phyloP scores from a whole-genome alignment of 2,113 vertebrate species.

The Eptesicus fuscus region DNA sequence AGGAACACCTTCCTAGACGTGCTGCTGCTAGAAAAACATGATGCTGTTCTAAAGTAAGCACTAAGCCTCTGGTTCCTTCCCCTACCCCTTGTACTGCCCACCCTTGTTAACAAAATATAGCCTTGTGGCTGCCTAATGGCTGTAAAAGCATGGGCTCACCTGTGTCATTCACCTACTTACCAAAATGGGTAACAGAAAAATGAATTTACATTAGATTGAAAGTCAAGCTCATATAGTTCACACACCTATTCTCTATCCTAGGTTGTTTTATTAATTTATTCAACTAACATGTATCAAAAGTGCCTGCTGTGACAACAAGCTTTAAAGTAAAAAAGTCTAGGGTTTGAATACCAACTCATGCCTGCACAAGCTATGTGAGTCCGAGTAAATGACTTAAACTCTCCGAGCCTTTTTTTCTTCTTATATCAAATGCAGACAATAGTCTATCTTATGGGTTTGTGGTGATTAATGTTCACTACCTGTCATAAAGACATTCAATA shows the following conservation, averaged over 20 bases:
- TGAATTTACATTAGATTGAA: background rate
- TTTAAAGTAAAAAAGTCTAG: background rate
- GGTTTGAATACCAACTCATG: background rate
- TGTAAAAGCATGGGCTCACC: background rate
- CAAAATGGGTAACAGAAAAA: background rate
- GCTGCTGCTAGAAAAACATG: conserved; percentile 76
- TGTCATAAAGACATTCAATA: conserved; percentile 16
- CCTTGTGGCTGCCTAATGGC: background rate
- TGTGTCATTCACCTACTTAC: background rate
- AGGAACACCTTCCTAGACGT: conserved; percentile 78
- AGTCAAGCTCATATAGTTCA: background rate
- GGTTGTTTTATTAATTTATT: background rate
- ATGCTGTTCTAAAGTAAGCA: conserved; percentile 69
- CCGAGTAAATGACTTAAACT: background rate
- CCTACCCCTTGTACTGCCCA: background rate
- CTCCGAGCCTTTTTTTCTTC: background rate
- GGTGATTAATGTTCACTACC: background rate
- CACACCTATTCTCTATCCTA: background rate
- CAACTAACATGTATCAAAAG: conserved; percentile 23
- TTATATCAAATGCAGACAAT: background rate
- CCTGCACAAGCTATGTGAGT: background rate
- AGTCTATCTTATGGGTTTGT: background rate
- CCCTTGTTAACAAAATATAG: background rate
- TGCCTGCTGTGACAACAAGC: background rate
- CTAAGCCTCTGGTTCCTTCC: background rate